Evolutionary conservation across 2,888 invertebrate species (phyloP), one percentile per base, ranked within the genome.

Genomic region (Eutolmus rufibarbis): DNA sequence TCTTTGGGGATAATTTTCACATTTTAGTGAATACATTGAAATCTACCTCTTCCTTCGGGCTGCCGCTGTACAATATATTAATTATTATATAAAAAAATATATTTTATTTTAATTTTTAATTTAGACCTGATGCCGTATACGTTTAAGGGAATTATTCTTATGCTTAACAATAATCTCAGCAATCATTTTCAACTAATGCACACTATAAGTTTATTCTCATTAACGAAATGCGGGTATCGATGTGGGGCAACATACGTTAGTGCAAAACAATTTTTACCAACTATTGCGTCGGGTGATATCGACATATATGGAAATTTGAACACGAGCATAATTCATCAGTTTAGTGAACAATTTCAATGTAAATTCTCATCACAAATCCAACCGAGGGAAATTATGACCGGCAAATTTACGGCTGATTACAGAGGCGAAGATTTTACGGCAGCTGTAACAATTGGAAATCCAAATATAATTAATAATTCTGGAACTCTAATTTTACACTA

Each of bases 171-270:
- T 93, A 98, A 97, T n/a, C n/a, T n/a, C 76, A 99, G 98, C 91
- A 98, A 98, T 93, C 98, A 99, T 92, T 99, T 99, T 92, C 98
- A 99, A 94, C 97, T 99, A 90, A 97, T 98, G 79, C 99, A 99
- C 93, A 98, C 98, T 8, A n/a, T n/a, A n/a, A n/a, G n/a, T n/a
- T n/a, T n/a, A n/a, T n/a, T n/a, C n/a, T n/a, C n/a, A n/a, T n/a
- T n/a, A n/a, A n/a, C n/a, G n/a, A n/a, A n/a, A n/a, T n/a, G n/a
- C n/a, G n/a, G n/a, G n/a, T n/a, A 97, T 93, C 96, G 98, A 90
- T 97, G 99, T 92, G 99, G 99, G 86, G 98, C 98, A 16, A 99
- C 99, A 4, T 99, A 98, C 93, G 98, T 99, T 85, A 99, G 99
- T 88, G 96, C 97, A 31, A 97, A 97, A 91, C 97, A 98, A 93